phyloP scores from a whole-genome alignment of 1,140 invertebrate species.

The Tetramorium parvispinum region DNA sequence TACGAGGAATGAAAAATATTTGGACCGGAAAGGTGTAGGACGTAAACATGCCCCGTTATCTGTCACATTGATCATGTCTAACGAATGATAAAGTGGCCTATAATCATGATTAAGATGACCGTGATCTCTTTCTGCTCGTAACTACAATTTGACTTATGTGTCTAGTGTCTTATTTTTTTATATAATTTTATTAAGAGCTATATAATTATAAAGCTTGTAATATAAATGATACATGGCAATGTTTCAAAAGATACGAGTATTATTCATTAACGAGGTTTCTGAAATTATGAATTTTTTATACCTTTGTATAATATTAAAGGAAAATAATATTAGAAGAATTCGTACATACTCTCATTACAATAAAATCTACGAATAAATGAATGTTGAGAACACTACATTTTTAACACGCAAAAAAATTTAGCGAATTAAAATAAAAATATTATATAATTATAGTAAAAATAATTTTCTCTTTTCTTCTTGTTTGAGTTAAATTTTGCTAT shows the following conservation, averaged over 20 bases:
- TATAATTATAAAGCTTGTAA: background rate
- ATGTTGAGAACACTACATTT: background rate
- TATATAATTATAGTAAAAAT: no score
- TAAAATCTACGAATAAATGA: background rate
- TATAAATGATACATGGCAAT: no score
- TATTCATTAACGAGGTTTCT: background rate
- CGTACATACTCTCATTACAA: background rate
- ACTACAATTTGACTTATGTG: background rate
- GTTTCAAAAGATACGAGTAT: background rate
- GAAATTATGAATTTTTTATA: background rate
- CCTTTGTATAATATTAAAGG: background rate
- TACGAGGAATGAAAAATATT: slow-evolving; percentile 44
- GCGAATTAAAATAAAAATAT: no score
- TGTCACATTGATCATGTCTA: slow-evolving; percentile 39
- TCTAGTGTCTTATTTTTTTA: background rate
- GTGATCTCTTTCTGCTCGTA: background rate
- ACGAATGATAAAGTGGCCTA: background rate
- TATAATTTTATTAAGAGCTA: background rate
- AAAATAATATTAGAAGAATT: background rate
- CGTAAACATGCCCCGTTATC: slow-evolving; percentile 34
- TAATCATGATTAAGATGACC: background rate
- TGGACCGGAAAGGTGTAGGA: slow-evolving; percentile 10
- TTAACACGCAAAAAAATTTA: background rate
- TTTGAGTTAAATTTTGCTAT: background rate
- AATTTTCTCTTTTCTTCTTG: no score